Evolutionary conservation across 1,140 invertebrate species (phyloP), one percentile per base, ranked within the genome.

Genomic region (Ceratoteleas bidentatus): DNA sequence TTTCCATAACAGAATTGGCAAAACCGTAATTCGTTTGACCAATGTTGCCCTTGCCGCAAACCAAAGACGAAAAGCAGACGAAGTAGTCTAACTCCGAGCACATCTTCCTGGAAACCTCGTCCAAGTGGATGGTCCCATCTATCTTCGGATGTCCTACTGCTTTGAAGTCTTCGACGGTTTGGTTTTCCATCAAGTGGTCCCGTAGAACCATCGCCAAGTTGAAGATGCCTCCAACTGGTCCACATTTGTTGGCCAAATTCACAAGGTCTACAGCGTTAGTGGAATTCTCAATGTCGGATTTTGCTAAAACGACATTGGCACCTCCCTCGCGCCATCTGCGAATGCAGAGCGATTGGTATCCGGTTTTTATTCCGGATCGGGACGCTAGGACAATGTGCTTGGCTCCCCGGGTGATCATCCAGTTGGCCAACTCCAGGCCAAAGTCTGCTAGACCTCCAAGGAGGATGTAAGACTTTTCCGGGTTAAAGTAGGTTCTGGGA

Each of bases 1-100:
- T 94, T 91, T 99, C 98, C 97, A 99, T 99, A 6, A 95, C 95
- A 0, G 97, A 98, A 91, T 99, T 99, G 24, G 98, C 97, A 78
- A 97, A 93, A 60, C 98, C 98, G 87, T 99, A 99, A 92, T 99
- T 99, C 15, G 95, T 94, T 91, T 99, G 98, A 0, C 98, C 98
- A 66, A 95, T 93, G 91, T 99, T 99, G 66, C 98, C 98, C 62
- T 97, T 94, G 7, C 98, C 98, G 90, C 97, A 98, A 11, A 96
- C 96, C 14, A 99, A 95, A 15, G 97, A 98, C 9, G 98, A 99
- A 92, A 99, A 99, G 10, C 94, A 96, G 8, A 98, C 96, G 87
- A 99, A 99, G 91, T 97, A 96, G 81, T 98, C 97, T 54, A 98
- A 88, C 54, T 95, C 91, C 0, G 95, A 94, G 81, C 96, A 97